phyloP scores from a whole-genome alignment of 2,113 vertebrate genomes.

The Balaenoptera acutorostrata region DNA sequence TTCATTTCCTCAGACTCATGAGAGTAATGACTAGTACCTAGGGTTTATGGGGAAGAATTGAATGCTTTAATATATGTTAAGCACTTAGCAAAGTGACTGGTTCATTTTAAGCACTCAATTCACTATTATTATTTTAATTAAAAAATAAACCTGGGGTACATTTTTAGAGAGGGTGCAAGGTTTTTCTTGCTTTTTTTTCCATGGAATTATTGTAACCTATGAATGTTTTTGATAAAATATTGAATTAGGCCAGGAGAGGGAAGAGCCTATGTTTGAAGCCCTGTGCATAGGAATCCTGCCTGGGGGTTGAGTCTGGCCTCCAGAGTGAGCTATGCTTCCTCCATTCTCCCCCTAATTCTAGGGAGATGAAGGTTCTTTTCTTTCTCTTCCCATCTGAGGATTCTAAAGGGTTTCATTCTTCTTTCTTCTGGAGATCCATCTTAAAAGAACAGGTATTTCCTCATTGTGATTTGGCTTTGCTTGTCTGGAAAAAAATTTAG shows the following conservation, averaged over 20 bases:
- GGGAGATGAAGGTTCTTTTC: neutral
- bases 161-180: neutral
- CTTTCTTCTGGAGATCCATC: neutral
- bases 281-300: neutral
- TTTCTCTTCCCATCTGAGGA: neutral
- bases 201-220: neutral
- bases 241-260: neutral
- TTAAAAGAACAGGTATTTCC: neutral
- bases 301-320: neutral
- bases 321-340: neutral
- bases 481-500: neutral
- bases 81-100: neutral
- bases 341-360: neutral
- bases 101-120: neutral
- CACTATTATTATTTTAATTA: neutral
- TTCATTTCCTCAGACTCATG: neutral
- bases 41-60: neutral
- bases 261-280: neutral
- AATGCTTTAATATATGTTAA: neutral
- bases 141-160: neutral
- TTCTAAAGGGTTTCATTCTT: neutral
- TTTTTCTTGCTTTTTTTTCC: neutral
- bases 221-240: neutral
- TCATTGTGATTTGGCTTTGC: neutral
- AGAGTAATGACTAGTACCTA: neutral